These are phyloP conservation scores for Ecliptopera silaceata DNA, from an alignment of 2,888 invertebrate species.

Conservation along the genomic window DNA sequence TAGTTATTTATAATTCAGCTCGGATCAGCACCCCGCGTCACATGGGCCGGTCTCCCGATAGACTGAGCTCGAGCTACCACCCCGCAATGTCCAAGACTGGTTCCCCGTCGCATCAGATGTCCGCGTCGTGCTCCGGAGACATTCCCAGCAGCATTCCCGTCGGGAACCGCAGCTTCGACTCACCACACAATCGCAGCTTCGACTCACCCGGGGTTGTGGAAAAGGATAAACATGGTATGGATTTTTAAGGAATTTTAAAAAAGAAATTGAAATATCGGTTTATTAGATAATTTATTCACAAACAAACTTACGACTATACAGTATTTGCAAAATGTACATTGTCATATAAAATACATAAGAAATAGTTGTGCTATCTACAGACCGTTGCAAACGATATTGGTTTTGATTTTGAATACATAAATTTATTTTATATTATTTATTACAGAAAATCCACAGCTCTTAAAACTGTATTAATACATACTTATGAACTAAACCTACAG, in stretches of 20 bases:
- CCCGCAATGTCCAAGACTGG: constrained; percentile 56
- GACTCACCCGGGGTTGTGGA: constrained; percentile 61
- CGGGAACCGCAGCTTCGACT: constrained; percentile 69
- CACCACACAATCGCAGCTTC: constrained; percentile 55
- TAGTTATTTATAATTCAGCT: constrained; percentile 46
- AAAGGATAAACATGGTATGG: constrained; percentile 48
- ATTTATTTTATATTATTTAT: too few relatives aligned
- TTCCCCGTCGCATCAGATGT: constrained; percentile 61
- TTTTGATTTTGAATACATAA: too few relatives aligned
- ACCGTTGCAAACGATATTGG: too few relatives aligned
- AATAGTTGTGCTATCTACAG: too few relatives aligned
- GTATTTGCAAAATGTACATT: too few relatives aligned
- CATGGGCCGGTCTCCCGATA: constrained; percentile 86
- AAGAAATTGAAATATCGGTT: too few relatives aligned
- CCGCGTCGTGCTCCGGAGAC: constrained; percentile 62
- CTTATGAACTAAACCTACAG: too few relatives aligned
- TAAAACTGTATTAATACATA: too few relatives aligned
- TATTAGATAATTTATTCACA: too few relatives aligned
- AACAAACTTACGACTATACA: too few relatives aligned
- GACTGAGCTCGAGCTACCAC: constrained; percentile 89
- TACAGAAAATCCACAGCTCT: too few relatives aligned
- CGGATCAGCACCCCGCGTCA: constrained; percentile 63
- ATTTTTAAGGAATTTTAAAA: neutral
- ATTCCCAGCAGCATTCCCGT: constrained; percentile 46
- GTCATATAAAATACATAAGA: too few relatives aligned